These are phyloP conservation scores for Streptopelia turtur DNA, from an alignment of 2,797 vertebrate species.

Conservation along the genomic window DNA sequence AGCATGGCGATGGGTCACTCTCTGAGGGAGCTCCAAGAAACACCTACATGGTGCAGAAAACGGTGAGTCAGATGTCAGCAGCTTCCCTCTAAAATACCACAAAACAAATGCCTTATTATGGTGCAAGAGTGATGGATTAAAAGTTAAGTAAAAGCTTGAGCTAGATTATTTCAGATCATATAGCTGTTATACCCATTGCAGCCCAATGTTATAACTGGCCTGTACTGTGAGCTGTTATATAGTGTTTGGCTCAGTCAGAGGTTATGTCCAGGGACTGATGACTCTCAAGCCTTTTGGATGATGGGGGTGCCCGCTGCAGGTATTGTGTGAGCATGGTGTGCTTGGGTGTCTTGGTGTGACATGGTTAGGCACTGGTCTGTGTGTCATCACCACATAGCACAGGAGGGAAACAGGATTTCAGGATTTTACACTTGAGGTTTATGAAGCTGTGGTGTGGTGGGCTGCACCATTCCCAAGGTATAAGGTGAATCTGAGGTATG, in stretches of 20 bases:
- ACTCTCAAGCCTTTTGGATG: neutral
- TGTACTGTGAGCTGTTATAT: neutral
- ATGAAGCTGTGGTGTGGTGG: neutral
- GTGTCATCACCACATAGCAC: neutral
- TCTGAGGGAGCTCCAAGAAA: slow-evolving; percentile 11
- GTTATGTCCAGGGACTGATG: neutral
- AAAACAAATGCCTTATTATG: neutral
- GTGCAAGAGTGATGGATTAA: neutral
- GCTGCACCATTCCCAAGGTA: neutral
- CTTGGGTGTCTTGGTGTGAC: neutral
- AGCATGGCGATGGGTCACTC: fast-evolving
- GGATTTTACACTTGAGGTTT: neutral
- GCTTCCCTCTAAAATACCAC: neutral
- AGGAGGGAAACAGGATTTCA: neutral
- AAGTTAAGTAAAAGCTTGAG: neutral
- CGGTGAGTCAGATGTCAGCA: slow-evolving; percentile 3
- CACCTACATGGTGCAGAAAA: neutral
- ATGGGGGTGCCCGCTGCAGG: fast-evolving
- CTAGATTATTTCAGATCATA: neutral
- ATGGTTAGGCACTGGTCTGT: neutral
- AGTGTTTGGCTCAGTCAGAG: neutral
- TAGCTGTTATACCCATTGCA: neutral
- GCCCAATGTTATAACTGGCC: neutral
- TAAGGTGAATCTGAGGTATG: neutral
- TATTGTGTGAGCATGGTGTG: fast-evolving